Conservation (phyloP, 1,140 invertebrate genomes). For the Zophobas atratus region DNA sequence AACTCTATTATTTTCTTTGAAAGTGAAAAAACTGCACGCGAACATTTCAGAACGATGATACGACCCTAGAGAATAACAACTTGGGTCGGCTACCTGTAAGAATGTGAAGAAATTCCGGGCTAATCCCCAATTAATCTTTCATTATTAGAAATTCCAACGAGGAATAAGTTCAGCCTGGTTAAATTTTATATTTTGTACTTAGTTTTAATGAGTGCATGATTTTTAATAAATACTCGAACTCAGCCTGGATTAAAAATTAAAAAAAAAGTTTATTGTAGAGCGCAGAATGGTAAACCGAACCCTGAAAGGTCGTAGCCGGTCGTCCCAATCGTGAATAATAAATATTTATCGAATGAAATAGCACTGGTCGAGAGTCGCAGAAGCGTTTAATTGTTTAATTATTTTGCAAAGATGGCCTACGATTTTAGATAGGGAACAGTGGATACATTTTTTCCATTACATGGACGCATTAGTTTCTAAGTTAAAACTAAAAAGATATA, state of each 20-base stretch:
- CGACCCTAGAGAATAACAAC: constrained; percentile 9
- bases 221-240: too few species aligned
- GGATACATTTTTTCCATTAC: background rate
- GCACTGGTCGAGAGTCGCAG: constrained; percentile 8
- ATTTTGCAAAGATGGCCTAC: background rate
- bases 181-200: background rate
- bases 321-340: constrained; percentile 22
- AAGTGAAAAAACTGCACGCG: constrained; percentile 1
- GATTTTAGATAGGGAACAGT: constrained; percentile 3
- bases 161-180: background rate
- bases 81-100: constrained; percentile 10
- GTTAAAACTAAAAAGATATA: background rate
- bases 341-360: constrained; percentile 34
- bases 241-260: too few species aligned
- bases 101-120: background rate
- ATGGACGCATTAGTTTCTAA: too few species aligned
- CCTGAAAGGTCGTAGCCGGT: constrained; percentile 8
- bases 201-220: too few species aligned
- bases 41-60: background rate
- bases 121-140: constrained; percentile 32
- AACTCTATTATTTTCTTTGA: constrained; percentile 4
- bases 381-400: constrained; percentile 33
- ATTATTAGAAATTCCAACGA: background rate
- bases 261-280: background rate
- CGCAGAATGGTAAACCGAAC: background rate